Base-by-base conservation (phyloP, 1,140 invertebrate genomes). In the Musca vetustissima region DNA sequence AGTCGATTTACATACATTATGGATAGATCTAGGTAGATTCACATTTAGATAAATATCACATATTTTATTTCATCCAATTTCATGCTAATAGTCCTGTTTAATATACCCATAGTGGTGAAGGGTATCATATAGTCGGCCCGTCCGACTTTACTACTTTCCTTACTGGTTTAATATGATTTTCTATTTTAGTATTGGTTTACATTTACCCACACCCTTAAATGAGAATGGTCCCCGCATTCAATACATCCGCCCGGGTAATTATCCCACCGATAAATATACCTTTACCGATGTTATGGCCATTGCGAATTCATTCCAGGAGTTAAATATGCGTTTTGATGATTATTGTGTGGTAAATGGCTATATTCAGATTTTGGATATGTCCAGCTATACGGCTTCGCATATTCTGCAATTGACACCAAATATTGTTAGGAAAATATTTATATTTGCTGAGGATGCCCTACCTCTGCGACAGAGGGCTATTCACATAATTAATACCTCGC, bases 401-500 rank as follows among this genome's bases (percentile, higher is more conserved):
- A 76, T 84, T 52, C 17, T 84, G 7, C 83, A 84, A 74, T 79
- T 79, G 25, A 71, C 87, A 86, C 61, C 87, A 85, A 1, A 85
- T 2, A 25, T 82, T 14, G 50, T 85, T 9, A 85, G 83, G 73
- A 85, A 85, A 73, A 74, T 79, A 47, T 72, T 84, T n/a, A 74
- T 74, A 0, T 82, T 78, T 67, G 73, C 79, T 8, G 81, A 87
- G 76, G 85, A 86, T 66, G 84, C 83, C 4, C 78, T 84, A 21
- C 85, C 86, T 4, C 69, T 87, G 50, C 76, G 86, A 13, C 74
- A 84, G 14, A 84, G 82, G 49, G 75, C 77, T 17, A 81, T 78
- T 43, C 84, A 87, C 69, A 81, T 86, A 28, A 74, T 87, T 48
- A 83, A 86, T 71, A 83, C 83, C 4, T 83, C 86, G 6, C 43